Percentiles rank a stretch among this genome's conserved stretches.
Conservation (phyloP, 2,888 invertebrate species). For the Stratiomys singularior region DNA sequence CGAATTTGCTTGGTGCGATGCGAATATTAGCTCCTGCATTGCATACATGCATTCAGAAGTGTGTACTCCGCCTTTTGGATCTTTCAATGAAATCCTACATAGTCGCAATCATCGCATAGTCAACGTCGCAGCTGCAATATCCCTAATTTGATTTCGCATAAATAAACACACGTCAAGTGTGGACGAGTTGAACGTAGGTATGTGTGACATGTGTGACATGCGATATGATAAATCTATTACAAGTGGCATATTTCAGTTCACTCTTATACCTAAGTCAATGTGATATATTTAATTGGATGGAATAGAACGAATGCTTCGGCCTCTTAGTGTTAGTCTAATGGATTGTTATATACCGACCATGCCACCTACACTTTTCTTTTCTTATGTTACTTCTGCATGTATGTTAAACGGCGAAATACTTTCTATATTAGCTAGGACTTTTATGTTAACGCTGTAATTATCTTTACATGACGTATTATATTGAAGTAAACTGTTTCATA, state of each 20-base stretch:
- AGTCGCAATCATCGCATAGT: neutral
- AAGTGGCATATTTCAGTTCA: constrained; percentile 26
- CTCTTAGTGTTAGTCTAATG: neutral
- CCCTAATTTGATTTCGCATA: constrained; percentile 38
- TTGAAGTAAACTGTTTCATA: too few species aligned
- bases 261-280: constrained; percentile 15
- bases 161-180: constrained; percentile 17
- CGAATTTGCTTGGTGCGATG: neutral
- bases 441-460: too few species aligned
- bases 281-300: constrained; percentile 32
- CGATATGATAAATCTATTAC: constrained; percentile 45
- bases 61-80: constrained; percentile 5
- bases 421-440: too few species aligned
- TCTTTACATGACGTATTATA: too few species aligned
- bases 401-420: too few species aligned
- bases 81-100: neutral
- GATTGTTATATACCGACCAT: too few species aligned
- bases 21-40: neutral
- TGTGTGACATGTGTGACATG: constrained; percentile 38
- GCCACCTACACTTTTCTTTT: too few species aligned
- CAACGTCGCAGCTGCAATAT: constrained; percentile 29
- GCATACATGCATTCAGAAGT: neutral
- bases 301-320: neutral
- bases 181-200: constrained; percentile 28
- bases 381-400: too few species aligned